These are phyloP conservation scores for Drosophila subquinaria DNA, from an alignment of 2,888 invertebrate species.

Conservation along the genomic window DNA sequence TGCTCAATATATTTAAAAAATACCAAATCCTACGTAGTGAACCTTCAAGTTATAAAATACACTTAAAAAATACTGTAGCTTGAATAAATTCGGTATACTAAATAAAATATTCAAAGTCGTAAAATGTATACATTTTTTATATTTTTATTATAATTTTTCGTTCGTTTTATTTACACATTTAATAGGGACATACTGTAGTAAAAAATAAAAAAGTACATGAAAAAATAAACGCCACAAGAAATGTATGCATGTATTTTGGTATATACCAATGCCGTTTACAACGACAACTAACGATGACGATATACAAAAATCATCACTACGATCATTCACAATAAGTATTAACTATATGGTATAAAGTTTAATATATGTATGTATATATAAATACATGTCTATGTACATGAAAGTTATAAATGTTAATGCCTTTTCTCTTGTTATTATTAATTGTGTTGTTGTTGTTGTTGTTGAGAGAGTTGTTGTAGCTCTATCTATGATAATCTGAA, in stretches of 20 bases:
- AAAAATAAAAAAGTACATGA: constrained; percentile 41
- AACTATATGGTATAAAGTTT: constrained; percentile 9
- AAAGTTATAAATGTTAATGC: constrained; percentile 8
- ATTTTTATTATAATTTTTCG: constrained; percentile 31
- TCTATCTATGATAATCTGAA: constrained; percentile 1
- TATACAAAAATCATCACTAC: constrained; percentile 24
- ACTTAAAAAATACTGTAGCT: too few relatives aligned
- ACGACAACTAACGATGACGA: constrained; percentile 34
- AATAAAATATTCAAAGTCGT: neutral
- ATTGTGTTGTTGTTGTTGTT: neutral
- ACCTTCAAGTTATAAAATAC: too few relatives aligned
- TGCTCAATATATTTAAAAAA: neutral
- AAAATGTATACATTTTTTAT: constrained; percentile 38
- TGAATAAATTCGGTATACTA: neutral
- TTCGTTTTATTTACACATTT: constrained; percentile 60
- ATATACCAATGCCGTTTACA: constrained; percentile 52
- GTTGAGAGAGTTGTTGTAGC: constrained; percentile 3
- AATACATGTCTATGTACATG: constrained; percentile 23
- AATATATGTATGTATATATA: constrained; percentile 10
- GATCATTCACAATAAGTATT: constrained; percentile 19
- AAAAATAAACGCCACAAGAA: constrained; percentile 36
- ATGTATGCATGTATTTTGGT: constrained; percentile 40
- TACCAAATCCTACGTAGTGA: neutral
- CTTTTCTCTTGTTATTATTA: neutral
- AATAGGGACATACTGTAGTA: constrained; percentile 43